These are phyloP conservation scores for Gryllus longicercus DNA, from an alignment of 2,888 invertebrate genomes.

Conservation along the genomic window DNA sequence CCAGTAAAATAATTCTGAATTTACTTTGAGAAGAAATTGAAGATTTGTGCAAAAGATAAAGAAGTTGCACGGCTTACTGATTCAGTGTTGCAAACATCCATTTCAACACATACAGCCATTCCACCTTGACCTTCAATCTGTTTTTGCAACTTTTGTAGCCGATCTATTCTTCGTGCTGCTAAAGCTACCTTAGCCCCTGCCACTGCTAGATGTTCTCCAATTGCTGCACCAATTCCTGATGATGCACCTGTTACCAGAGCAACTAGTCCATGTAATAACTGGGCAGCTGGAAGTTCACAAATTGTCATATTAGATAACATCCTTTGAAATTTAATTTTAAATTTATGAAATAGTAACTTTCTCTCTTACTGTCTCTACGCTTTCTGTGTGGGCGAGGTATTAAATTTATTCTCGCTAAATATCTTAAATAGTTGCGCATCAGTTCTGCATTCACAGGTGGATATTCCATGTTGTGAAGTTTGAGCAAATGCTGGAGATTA, in stretches of 20 bases:
- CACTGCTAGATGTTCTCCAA: conserved; percentile 38
- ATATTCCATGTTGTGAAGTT: conserved; percentile 33
- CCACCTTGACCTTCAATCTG: conserved; percentile 34
- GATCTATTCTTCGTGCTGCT: conserved; percentile 38
- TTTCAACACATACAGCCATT: conserved; percentile 36
- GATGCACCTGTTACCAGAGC: conserved; percentile 41
- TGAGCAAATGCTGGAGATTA: conserved; percentile 32
- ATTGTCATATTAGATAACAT: not conserved
- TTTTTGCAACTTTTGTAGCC: conserved; percentile 34
- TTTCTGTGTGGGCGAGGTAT: conserved; percentile 32
- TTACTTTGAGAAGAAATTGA: not conserved
- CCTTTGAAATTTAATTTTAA: not conserved
- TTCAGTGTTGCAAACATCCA: conserved; percentile 37
- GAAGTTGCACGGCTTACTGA: not conserved
- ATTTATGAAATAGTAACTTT: not conserved
- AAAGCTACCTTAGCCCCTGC: conserved; percentile 39
- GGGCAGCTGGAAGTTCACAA: conserved; percentile 27
- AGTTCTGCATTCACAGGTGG: conserved; percentile 36
- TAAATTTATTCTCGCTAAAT: conserved; percentile 32
- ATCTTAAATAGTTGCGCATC: conserved; percentile 35
- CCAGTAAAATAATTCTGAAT: too few relatives aligned
- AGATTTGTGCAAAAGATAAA: not conserved
- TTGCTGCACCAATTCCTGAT: conserved; percentile 41
- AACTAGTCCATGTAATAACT: conserved; percentile 37
- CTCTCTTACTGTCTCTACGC: conserved; percentile 31